Percentiles rank a stretch among this genome's conserved stretches.
These are phyloP conservation scores for Haemorhous mexicanus DNA, from an alignment of 2,113 vertebrate species.

Conservation along the genomic window DNA sequence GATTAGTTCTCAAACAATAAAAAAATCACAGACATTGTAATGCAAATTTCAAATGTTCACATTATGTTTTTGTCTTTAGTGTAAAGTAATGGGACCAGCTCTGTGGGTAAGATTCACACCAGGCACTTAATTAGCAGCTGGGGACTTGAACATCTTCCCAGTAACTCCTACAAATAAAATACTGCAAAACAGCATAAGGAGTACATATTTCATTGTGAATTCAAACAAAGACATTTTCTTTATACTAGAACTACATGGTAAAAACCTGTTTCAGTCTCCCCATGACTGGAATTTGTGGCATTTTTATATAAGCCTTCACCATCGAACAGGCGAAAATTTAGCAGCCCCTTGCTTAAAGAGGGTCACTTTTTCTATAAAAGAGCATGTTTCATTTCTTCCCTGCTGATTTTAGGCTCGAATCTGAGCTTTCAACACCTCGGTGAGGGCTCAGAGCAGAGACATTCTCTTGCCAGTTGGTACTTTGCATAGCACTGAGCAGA, in stretches of 20 bases:
- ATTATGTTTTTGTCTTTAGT: neutral
- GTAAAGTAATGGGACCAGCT: neutral
- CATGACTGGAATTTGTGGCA: neutral
- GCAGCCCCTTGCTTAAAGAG: neutral
- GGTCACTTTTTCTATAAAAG: neutral
- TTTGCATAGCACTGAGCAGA: neutral
- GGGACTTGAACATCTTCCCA: neutral
- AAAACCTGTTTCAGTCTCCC: neutral
- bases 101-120: neutral
- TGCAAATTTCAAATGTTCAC: neutral
- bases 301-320: neutral
- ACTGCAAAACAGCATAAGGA: neutral
- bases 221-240: neutral
- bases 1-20: neutral
- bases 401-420: neutral
- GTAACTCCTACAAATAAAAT: constrained; percentile 12
- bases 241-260: neutral
- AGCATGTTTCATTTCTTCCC: neutral
- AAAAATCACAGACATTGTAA: neutral
- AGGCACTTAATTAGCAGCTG: neutral
- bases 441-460: neutral
- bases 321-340: neutral
- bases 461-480: neutral
- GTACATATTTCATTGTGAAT: neutral
- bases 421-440: neutral